phyloP scores from a whole-genome alignment of 2,113 vertebrate species.

The Eublepharis macularius region DNA sequence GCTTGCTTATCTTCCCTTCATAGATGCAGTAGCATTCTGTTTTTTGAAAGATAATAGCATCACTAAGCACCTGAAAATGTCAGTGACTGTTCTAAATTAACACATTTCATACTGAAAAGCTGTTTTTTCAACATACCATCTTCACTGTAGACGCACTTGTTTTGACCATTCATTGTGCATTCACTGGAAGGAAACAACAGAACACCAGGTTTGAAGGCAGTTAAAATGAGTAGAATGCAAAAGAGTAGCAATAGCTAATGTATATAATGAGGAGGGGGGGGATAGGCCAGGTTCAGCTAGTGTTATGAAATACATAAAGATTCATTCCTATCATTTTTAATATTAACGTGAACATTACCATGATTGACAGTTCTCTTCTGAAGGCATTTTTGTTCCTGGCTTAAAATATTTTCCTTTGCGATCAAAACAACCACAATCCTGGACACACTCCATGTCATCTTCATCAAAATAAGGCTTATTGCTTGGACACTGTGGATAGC shows the following conservation, averaged over 20 bases:
- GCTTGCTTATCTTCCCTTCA: constrained; percentile 72
- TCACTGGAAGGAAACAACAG: constrained; percentile 48
- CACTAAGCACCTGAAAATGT: not conserved
- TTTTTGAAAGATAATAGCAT: constrained; percentile 27
- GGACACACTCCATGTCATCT: constrained; percentile 87
- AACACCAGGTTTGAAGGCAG: not conserved
- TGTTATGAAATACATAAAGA: not conserved
- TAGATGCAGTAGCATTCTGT: constrained; percentile 84
- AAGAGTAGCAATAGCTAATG: not conserved
- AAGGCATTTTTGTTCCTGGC: constrained; percentile 68
- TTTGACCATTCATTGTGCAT: constrained; percentile 57
- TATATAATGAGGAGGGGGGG: not conserved
- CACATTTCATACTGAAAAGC: not conserved
- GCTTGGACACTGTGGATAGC: constrained; percentile 89
- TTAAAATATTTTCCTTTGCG: constrained; percentile 75
- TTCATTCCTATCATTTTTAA: not conserved
- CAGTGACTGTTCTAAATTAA: not conserved
- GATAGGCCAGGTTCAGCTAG: not conserved
- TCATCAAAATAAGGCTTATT: constrained; percentile 87
- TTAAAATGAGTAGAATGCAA: constrained; percentile 5
- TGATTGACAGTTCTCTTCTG: constrained; percentile 77
- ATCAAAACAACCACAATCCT: constrained; percentile 80
- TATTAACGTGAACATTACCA: constrained; percentile 77
- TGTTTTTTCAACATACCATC: constrained; percentile 54
- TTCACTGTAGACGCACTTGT: constrained; percentile 59